A percentile compares a stretch with the other conserved stretches of the same genome.
phyloP scores from a whole-genome alignment of 2,797 vertebrate species.

The Cryptoblepharus egeriae region DNA sequence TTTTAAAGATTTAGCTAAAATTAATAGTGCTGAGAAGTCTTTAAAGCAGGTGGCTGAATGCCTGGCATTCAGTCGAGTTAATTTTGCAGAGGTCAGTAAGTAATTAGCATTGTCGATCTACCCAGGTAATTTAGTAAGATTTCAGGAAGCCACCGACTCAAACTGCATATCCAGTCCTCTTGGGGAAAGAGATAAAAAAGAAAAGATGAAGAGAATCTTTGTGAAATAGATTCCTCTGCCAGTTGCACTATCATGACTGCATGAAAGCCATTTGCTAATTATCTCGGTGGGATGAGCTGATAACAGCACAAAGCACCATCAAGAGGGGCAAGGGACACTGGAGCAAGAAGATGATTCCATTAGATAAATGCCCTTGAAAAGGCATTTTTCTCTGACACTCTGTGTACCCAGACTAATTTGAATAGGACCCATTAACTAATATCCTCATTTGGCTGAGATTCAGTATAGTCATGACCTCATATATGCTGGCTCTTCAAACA shows the following conservation, averaged over 20 bases:
- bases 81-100: constrained; percentile 54
- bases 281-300: constrained; percentile 47
- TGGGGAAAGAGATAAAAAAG: constrained; percentile 34
- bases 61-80: constrained; percentile 22
- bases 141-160: constrained; percentile 49
- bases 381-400: constrained; percentile 22
- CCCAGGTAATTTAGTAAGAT: constrained; percentile 53
- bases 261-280: constrained; percentile 61
- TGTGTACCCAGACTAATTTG: background rate
- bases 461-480: background rate
- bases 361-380: constrained; percentile 41
- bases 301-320: constrained; percentile 42
- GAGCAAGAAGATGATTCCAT: constrained; percentile 35
- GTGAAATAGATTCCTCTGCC: constrained; percentile 39
- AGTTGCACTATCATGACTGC: constrained; percentile 39
- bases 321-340: constrained; percentile 14
- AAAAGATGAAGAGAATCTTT: constrained; percentile 41
- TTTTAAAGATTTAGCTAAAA: constrained; percentile 45
- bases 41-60: constrained; percentile 42
- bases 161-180: constrained; percentile 39
- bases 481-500: background rate
- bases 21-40: constrained; percentile 24
- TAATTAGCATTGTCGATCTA: constrained; percentile 60
- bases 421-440: constrained; percentile 19
- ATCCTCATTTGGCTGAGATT: constrained; percentile 5